Conservation (phyloP, 1,140 invertebrate species). For the Caligus rogercresseyi region DNA sequence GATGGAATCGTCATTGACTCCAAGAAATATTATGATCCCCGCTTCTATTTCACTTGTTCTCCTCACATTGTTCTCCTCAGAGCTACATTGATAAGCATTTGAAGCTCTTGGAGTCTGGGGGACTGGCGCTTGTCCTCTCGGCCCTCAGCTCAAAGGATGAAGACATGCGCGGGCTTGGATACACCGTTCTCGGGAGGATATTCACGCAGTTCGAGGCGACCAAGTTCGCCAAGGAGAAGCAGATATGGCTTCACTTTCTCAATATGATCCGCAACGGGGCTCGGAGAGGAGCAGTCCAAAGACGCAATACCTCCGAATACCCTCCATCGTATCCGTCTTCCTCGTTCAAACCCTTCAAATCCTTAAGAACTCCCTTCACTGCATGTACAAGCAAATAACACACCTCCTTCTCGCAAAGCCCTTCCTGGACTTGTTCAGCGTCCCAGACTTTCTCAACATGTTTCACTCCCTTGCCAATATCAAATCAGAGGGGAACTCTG, state of each 20-base stretch:
- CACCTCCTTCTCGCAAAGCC: constrained; percentile 24
- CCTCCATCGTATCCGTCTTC: constrained; percentile 20
- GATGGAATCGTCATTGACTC: neutral
- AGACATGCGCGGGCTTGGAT: constrained; percentile 20
- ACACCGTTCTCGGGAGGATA: constrained; percentile 4
- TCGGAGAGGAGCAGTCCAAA: constrained; percentile 20
- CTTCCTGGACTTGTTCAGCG: constrained; percentile 23
- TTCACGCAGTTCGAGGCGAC: constrained; percentile 5
- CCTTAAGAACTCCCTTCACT: constrained; percentile 22
- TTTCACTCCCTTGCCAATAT: constrained; percentile 22
- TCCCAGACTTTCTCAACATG: constrained; percentile 25
- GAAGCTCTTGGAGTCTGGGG: constrained; percentile 20
- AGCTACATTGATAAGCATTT: constrained; percentile 24
- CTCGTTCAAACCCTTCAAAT: constrained; percentile 22
- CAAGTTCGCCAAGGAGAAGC: constrained; percentile 15
- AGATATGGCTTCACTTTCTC: constrained; percentile 24
- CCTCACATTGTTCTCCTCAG: constrained; percentile 22
- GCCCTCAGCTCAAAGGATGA: constrained; percentile 21
- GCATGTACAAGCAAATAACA: constrained; percentile 22
- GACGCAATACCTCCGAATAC: constrained; percentile 13
- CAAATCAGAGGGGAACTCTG: neutral
- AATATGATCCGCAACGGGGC: constrained; percentile 22
- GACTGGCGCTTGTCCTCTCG: constrained; percentile 21
- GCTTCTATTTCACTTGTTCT: constrained; percentile 24
- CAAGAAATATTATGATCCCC: constrained; percentile 23